phyloP scores from a whole-genome alignment of 2,113 vertebrate species.

The Alligator sinensis region DNA sequence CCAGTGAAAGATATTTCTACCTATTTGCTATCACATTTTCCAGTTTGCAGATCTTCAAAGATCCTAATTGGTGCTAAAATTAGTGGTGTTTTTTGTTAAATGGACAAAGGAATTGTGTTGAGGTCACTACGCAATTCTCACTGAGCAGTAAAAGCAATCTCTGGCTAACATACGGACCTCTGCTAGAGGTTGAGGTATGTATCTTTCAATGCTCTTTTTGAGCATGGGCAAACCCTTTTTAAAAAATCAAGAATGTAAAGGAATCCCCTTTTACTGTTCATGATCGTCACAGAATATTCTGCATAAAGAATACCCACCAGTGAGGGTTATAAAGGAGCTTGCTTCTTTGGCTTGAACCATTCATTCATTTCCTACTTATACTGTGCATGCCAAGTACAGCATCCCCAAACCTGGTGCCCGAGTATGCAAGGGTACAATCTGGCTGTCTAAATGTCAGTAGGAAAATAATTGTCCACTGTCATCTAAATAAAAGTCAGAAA shows the following conservation, averaged over 20 bases:
- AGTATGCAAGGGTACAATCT: neutral
- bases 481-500: too few relatives aligned
- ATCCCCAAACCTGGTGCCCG: neutral
- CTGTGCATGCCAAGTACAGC: neutral
- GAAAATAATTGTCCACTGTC: neutral
- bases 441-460: neutral
- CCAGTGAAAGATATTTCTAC: neutral
- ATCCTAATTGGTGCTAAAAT: neutral
- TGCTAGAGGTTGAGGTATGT: neutral
- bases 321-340: constrained; percentile 4
- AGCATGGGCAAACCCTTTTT: constrained; percentile 1
- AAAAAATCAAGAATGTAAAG: neutral
- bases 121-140: neutral
- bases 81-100: neutral
- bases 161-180: neutral
- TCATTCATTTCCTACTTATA: too few relatives aligned
- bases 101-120: neutral
- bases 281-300: neutral
- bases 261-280: neutral
- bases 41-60: neutral
- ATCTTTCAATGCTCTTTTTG: neutral
- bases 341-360: neutral
- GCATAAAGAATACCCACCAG: neutral
- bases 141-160: neutral
- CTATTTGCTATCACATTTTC: neutral